phyloP scores from a whole-genome alignment of 2,113 vertebrate species.

The Chaenocephalus aceratus region DNA sequence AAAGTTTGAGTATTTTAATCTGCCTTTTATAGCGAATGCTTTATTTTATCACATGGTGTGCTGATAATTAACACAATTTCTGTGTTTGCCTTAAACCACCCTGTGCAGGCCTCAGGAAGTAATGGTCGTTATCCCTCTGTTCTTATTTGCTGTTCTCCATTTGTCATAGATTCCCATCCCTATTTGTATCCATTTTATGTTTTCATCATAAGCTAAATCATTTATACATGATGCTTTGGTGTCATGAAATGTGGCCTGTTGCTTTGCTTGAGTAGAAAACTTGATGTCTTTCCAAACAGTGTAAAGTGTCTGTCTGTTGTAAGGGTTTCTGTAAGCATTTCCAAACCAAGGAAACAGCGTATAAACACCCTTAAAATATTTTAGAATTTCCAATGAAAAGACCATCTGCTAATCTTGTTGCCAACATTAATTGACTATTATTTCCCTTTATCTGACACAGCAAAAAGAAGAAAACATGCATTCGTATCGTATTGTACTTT shows the following conservation, averaged over 20 bases:
- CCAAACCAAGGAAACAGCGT: not conserved
- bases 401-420: not conserved
- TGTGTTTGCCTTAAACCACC: not conserved
- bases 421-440: not conserved
- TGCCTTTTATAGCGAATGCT: not conserved
- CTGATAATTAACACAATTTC: not conserved
- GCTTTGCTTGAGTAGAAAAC: not conserved
- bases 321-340: not conserved
- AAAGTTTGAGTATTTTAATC: not conserved
- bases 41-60: not conserved
- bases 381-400: not conserved
- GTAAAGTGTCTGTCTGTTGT: too few species aligned
- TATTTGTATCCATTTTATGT: not conserved
- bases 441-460: not conserved
- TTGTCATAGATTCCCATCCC: not conserved
- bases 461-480: not conserved
- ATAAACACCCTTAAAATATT: not conserved
- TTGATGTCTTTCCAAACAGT: too few species aligned
- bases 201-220: not conserved
- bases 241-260: too few species aligned
- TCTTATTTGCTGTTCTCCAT: not conserved
- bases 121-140: not conserved
- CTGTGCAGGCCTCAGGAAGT: not conserved
- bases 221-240: not conserved
- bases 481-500: not conserved